phyloP scores from a whole-genome alignment of 2,113 vertebrate genomes.

The Xenopus borealis region DNA sequence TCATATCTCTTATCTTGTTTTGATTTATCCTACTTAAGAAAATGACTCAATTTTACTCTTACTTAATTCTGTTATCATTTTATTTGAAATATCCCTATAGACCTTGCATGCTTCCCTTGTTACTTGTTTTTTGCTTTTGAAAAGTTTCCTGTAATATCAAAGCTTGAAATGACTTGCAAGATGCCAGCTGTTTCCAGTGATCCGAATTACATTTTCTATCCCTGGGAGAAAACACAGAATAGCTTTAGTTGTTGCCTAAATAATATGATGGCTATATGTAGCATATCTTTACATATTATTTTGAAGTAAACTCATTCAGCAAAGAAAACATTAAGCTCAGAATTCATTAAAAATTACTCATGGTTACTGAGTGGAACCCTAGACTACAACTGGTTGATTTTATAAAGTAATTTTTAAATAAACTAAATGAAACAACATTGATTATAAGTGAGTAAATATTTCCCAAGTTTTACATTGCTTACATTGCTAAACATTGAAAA shows the following conservation, averaged over 20 bases:
- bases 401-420: constrained; percentile 33
- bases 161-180: constrained; percentile 45
- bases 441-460: too few species aligned
- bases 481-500: too few species aligned
- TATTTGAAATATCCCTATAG: constrained; percentile 45
- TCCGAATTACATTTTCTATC: constrained; percentile 47
- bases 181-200: constrained; percentile 41
- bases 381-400: constrained; percentile 29
- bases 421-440: constrained; percentile 9
- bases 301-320: constrained; percentile 39
- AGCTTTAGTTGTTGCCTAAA: constrained; percentile 35
- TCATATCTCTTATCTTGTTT: constrained; percentile 23
- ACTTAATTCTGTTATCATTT: constrained; percentile 52
- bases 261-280: constrained; percentile 35
- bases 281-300: constrained; percentile 44
- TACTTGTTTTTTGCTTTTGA: constrained; percentile 42
- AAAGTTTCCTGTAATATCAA: constrained; percentile 46
- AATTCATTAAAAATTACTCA: constrained; percentile 39
- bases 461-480: too few species aligned
- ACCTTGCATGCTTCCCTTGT: constrained; percentile 40
- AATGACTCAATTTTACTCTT: constrained; percentile 47
- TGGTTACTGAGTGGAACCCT: constrained; percentile 24
- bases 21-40: constrained; percentile 47
- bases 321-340: constrained; percentile 37
- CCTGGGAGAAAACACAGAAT: constrained; percentile 36